A percentile compares a stretch with the other conserved stretches of the same genome.
phyloP scores from a whole-genome alignment of 2,888 invertebrate species.

The Onchidella celtica region DNA sequence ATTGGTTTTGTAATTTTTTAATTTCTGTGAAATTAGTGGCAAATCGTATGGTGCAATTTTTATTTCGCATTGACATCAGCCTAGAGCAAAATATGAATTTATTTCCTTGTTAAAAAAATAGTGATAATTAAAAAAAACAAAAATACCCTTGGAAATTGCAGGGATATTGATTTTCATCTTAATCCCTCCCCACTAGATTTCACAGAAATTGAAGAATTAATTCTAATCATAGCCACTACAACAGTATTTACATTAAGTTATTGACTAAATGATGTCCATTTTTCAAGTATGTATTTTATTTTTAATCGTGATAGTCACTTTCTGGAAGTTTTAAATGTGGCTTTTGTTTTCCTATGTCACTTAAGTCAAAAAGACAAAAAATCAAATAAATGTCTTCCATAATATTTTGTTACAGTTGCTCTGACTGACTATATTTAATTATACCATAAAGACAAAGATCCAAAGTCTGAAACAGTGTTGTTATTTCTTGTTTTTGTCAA shows the following conservation, averaged over 20 bases:
- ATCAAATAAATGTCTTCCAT: conserved; percentile 51
- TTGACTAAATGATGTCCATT: neutral
- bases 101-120: too few species aligned
- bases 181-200: too few species aligned
- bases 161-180: too few species aligned
- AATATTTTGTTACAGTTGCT: conserved; percentile 49
- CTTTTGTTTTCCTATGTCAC: conserved; percentile 20
- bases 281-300: conserved; percentile 7
- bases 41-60: too few species aligned
- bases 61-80: too few species aligned
- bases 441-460: conserved; percentile 42
- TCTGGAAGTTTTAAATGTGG: conserved; percentile 21
- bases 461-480: conserved; percentile 34
- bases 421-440: conserved; percentile 39
- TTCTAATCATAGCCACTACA: conserved; percentile 1
- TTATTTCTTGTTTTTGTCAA: conserved; percentile 31
- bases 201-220: conserved; percentile 8
- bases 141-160: too few species aligned
- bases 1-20: conserved; percentile 9
- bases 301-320: conserved; percentile 26
- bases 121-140: too few species aligned
- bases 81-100: too few species aligned
- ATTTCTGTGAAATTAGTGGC: conserved; percentile 31
- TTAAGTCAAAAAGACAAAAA: conserved; percentile 40
- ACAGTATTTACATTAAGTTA: conserved; percentile 43